Conservation (phyloP, 2,113 vertebrate species). For the Neolamprologus kungweensis region DNA sequence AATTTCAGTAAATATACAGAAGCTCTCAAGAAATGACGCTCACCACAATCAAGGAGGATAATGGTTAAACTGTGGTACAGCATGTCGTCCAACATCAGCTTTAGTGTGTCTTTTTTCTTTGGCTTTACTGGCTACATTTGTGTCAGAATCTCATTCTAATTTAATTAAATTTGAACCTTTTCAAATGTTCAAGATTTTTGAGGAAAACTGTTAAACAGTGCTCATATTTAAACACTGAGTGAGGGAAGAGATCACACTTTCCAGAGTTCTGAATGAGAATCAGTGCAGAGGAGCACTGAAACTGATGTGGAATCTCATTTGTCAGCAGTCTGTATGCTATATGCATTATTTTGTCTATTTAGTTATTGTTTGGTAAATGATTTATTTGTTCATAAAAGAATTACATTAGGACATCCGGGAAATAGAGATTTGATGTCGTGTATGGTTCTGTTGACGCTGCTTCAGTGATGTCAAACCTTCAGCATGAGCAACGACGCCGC, state of each 20-base stretch:
- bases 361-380: background rate
- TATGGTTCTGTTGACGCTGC: background rate
- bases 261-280: background rate
- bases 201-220: background rate
- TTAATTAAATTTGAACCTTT: background rate
- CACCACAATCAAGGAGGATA: background rate
- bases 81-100: background rate
- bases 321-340: background rate
- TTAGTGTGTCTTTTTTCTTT: background rate
- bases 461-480: background rate
- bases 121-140: background rate
- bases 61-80: background rate
- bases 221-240: background rate
- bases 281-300: background rate
- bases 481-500: background rate
- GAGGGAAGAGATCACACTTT: background rate
- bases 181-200: background rate
- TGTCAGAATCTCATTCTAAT: background rate
- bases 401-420: background rate
- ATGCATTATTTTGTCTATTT: background rate
- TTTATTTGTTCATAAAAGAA: background rate
- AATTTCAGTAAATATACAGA: background rate
- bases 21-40: background rate
- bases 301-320: background rate
- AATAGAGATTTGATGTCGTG: background rate